These are phyloP conservation scores for Alca torda DNA, from an alignment of 2,797 vertebrate species.

Conservation along the genomic window DNA sequence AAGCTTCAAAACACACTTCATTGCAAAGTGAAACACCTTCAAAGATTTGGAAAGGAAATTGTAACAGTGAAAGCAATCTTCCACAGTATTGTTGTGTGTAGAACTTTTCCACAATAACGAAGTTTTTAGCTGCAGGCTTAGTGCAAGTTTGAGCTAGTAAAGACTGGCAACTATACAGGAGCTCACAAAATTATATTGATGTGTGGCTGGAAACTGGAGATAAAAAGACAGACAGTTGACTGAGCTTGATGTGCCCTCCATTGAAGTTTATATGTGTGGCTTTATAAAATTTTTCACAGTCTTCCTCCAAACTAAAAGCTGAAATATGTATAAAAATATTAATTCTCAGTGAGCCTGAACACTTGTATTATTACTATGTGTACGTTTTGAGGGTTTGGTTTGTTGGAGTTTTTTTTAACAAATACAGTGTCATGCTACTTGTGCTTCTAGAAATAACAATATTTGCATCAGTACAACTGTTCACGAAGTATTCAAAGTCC, in stretches of 20 bases:
- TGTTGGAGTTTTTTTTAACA: background rate
- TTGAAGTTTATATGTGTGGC: background rate
- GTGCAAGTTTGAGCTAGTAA: background rate
- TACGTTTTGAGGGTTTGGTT: background rate
- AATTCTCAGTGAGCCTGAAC: background rate
- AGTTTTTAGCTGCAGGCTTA: background rate
- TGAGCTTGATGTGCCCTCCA: rapidly evolving
- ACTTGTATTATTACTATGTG: rapidly evolving
- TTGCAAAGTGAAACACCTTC: background rate
- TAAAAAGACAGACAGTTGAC: background rate
- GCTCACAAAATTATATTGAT: background rate
- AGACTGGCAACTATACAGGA: background rate
- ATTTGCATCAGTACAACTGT: background rate
- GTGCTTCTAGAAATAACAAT: background rate
- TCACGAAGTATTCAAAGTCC: background rate
- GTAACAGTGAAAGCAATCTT: background rate
- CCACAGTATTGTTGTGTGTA: background rate
- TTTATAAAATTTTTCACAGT: background rate
- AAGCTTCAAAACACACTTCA: background rate
- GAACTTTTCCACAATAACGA: background rate
- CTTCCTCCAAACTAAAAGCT: background rate
- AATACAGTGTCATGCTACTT: background rate
- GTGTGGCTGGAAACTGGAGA: background rate
- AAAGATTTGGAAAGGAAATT: background rate
- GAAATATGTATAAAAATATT: background rate